These are phyloP conservation scores for Oreochromis grahami DNA, from an alignment of 2,797 vertebrate genomes.

Conservation along the genomic window DNA sequence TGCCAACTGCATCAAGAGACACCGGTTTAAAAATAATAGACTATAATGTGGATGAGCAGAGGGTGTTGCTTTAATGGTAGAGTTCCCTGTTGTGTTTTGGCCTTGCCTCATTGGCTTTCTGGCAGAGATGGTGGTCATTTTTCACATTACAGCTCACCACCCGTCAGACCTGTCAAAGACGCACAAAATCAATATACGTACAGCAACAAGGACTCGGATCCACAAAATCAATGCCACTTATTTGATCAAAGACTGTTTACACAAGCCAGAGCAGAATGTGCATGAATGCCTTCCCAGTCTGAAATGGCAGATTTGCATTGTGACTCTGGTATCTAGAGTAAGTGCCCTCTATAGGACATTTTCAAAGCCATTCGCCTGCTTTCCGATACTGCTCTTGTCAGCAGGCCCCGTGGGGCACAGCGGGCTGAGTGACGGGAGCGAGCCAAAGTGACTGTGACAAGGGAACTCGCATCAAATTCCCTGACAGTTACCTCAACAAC, in stretches of 20 bases:
- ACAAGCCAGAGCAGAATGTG: conserved; percentile 10
- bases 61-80: conserved; percentile 25
- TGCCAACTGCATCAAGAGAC: conserved; percentile 21
- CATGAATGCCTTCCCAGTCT: not conserved
- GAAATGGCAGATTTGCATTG: conserved; percentile 13
- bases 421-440: conserved; percentile 44
- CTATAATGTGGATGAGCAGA: conserved; percentile 21
- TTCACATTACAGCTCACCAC: conserved; percentile 60
- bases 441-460: conserved; percentile 56
- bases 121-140: conserved; percentile 50
- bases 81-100: conserved; percentile 33
- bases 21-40: conserved; percentile 36
- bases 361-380: not conserved
- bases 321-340: not conserved
- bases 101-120: conserved; percentile 22
- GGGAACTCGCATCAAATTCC: conserved; percentile 56
- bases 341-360: conserved; percentile 37
- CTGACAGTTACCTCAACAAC: conserved; percentile 60
- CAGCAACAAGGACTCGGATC: conserved; percentile 47
- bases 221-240: conserved; percentile 60
- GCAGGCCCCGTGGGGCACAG: conserved; percentile 43
- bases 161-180: conserved; percentile 55
- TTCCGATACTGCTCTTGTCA: conserved; percentile 38
- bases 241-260: conserved; percentile 59
- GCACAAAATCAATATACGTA: conserved; percentile 65